Evolutionary conservation across 2,797 vertebrate genomes (phyloP), one percentile per base, ranked within the genome.

Genomic region (Rhincodon typus): DNA sequence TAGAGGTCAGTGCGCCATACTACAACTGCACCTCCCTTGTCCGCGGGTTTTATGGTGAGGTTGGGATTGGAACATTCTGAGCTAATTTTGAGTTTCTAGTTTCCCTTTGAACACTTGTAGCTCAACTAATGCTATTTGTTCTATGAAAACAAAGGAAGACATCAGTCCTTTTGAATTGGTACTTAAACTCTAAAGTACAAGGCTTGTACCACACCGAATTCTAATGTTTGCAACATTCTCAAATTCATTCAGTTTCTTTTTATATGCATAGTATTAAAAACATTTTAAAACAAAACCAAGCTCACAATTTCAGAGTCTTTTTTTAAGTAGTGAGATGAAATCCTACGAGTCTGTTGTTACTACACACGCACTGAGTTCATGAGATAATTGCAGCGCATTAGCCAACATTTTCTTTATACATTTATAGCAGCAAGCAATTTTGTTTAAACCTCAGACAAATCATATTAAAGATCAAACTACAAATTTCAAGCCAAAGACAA

Each of bases 401-500:
- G 67, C 38, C 46, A 77, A 30, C n/a, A 17, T 77, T n/a, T 50
- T 27, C 53, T 77, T 95, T 21, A 57, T 95, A 91, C 88, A 91
- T 91, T 91, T 62, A 66, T 15, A 66, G 27, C 46, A n/a, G 15
- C 70, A 77, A 46, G 94, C 74, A 95, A 57, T 74, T 70, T 77
- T 95, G 94, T 23, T 77, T 57, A 95, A 95, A 53, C 70, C 25
- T 53, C 94, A 74, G 42, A 53, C 42, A 53, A 94, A 15, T 50
- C 30, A 95, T 50, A 95, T 13, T 34, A 53, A 95, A 95, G 46
- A 74, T 72, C 46, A 1, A 50, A 57, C 46, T 72, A n/a, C 1
- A 95, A 95, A 50, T 53, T 91, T 72, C 50, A 53, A 74, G 70
- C 70, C 94, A 77, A 95, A 95, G 34, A 77, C 70, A 95, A 95